phyloP scores from a whole-genome alignment of 1,140 invertebrate species.

The Latrodectus geometricus region DNA sequence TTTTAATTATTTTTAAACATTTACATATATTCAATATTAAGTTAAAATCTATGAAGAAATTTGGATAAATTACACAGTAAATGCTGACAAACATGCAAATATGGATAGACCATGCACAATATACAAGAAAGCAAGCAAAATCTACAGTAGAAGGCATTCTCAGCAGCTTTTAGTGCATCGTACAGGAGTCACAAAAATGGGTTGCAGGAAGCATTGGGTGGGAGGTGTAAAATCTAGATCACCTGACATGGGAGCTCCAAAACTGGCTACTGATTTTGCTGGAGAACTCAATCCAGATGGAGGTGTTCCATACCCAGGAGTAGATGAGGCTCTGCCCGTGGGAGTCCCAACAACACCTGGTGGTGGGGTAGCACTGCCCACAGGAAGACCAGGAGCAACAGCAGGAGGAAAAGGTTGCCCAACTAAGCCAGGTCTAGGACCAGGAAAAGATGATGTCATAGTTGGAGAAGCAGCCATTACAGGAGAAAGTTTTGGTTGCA shows the following conservation, averaged over 20 bases:
- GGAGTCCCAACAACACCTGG: slow-evolving; percentile 38
- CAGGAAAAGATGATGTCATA: background rate
- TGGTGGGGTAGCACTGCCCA: slow-evolving; percentile 40
- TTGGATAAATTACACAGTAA: too few species aligned
- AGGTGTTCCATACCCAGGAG: slow-evolving; percentile 60
- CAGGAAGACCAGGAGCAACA: slow-evolving; percentile 1
- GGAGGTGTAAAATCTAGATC: slow-evolving; percentile 14
- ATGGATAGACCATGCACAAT: too few species aligned
- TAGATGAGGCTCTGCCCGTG: slow-evolving; percentile 47
- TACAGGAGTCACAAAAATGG: background rate
- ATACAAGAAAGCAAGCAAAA: too few species aligned
- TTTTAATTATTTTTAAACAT: too few species aligned
- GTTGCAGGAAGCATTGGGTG: background rate
- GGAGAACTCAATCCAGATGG: slow-evolving; percentile 64
- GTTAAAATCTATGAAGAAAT: too few species aligned
- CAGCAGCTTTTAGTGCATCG: background rate
- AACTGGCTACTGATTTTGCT: slow-evolving; percentile 63
- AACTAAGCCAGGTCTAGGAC: slow-evolving; percentile 30
- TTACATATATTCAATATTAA: too few species aligned
- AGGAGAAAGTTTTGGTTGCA: slow-evolving; percentile 55
- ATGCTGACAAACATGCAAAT: too few species aligned
- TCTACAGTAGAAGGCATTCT: too few species aligned
- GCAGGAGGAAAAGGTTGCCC: slow-evolving; percentile 28
- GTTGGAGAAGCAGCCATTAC: slow-evolving; percentile 40
- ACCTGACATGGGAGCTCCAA: slow-evolving; percentile 61